A percentile compares a stretch with the other conserved stretches of the same genome.
Conservation (phyloP, 2,113 vertebrate species). For the Antechinus stuartii region DNA sequence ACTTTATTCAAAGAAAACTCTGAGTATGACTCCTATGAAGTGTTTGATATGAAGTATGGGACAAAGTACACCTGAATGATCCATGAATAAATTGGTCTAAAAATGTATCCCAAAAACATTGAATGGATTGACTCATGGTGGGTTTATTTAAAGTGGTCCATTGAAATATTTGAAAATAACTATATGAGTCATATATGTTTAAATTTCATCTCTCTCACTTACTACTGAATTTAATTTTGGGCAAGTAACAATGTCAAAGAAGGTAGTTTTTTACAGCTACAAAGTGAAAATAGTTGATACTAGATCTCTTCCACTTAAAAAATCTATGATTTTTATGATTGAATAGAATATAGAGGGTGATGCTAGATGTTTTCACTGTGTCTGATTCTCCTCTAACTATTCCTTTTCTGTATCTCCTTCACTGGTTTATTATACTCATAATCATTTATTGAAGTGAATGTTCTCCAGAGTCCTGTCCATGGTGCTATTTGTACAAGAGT, state of each 20-base stretch:
- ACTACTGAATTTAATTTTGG: neutral
- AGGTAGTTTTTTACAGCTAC: neutral
- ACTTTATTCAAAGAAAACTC: neutral
- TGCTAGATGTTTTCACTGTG: neutral
- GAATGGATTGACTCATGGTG: conserved; percentile 20
- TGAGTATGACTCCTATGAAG: neutral
- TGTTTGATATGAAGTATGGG: conserved; percentile 16
- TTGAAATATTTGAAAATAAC: neutral
- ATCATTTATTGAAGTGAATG: neutral
- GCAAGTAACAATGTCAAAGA: neutral
- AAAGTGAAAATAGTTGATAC: neutral
- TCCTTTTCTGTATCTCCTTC: neutral
- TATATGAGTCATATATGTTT: neutral
- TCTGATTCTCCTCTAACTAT: neutral
- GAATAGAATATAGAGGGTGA: neutral
- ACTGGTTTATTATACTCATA: neutral
- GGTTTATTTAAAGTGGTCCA: neutral
- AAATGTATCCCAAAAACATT: neutral
- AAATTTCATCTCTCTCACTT: neutral
- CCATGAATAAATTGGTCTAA: neutral
- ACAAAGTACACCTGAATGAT: neutral
- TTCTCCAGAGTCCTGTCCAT: neutral
- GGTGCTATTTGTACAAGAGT: neutral
- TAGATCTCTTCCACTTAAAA: neutral
- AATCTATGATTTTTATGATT: neutral